Percentiles rank a stretch among this genome's conserved stretches.
Evolutionary conservation across 1,140 invertebrate species (phyloP).

Genomic region (Orius insidiosus): DNA sequence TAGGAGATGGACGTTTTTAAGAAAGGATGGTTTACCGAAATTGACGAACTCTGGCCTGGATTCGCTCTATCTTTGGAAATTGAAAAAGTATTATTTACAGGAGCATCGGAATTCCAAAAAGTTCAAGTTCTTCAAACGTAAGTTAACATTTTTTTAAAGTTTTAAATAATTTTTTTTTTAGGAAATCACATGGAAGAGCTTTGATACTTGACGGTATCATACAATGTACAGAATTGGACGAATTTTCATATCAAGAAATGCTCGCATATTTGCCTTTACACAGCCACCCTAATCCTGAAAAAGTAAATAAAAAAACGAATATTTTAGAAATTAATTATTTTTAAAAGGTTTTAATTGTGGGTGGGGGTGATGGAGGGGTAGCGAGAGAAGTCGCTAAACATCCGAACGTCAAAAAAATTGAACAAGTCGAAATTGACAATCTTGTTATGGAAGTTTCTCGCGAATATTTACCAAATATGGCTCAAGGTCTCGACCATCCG

Average conservation of each 20-base stretch:
- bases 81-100: constrained; percentile 60
- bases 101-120: constrained; percentile 78
- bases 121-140: constrained; percentile 80
- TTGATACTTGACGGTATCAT: constrained; percentile 91
- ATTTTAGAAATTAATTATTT: not conserved
- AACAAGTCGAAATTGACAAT: constrained; percentile 90
- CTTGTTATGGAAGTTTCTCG: constrained; percentile 83
- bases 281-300: constrained; percentile 76
- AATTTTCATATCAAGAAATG: constrained; percentile 98
- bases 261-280: constrained; percentile 86
- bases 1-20: constrained; percentile 41
- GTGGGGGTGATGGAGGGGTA: constrained; percentile 94
- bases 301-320: constrained; percentile 36
- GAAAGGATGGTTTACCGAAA: constrained; percentile 82
- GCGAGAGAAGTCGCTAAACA: constrained; percentile 89
- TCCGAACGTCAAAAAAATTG: constrained; percentile 66
- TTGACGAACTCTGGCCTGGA: constrained; percentile 78
- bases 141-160: constrained; percentile 24
- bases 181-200: constrained; percentile 71
- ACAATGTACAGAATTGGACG: constrained; percentile 91
- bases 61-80: constrained; percentile 79
- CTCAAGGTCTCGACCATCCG: constrained; percentile 60
- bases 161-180: constrained; percentile 25
- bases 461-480: constrained; percentile 79
- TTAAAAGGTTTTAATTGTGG: constrained; percentile 79